These are phyloP conservation scores for Rotaria sp. DNA, from an alignment of 2,888 invertebrate genomes.

Conservation along the genomic window DNA sequence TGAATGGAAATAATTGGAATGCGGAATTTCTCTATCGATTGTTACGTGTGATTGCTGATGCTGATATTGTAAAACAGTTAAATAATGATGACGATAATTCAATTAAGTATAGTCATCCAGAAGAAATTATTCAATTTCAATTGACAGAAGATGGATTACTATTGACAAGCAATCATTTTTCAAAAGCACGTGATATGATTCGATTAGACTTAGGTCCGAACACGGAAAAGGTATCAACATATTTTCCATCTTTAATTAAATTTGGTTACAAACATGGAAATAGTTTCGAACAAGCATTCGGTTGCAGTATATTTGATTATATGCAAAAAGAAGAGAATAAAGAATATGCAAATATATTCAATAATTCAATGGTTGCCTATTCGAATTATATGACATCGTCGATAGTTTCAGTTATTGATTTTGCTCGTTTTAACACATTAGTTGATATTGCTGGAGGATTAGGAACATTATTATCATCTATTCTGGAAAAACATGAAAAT, in stretches of 20 bases:
- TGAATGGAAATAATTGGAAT: constrained; percentile 22
- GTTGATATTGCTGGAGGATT: neutral
- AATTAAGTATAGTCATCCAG: neutral
- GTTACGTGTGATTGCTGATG: neutral
- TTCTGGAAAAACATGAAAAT: neutral
- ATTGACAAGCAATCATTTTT: neutral
- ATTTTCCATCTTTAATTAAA: neutral
- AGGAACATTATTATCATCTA: neutral
- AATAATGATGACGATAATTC: neutral
- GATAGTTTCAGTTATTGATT: neutral
- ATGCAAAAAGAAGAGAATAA: constrained; percentile 24
- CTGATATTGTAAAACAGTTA: neutral
- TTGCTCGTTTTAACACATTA: neutral
- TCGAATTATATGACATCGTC: neutral
- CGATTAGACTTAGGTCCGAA: neutral
- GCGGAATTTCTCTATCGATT: neutral
- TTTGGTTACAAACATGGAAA: neutral
- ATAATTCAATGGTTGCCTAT: neutral
- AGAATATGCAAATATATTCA: neutral
- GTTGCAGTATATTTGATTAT: neutral
- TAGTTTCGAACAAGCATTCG: neutral
- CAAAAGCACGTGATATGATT: neutral
- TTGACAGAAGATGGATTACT: neutral
- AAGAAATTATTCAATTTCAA: neutral
- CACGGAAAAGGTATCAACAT: neutral